These are phyloP conservation scores for Chrysopa pallens DNA, from an alignment of 1,140 invertebrate genomes.

Conservation along the genomic window DNA sequence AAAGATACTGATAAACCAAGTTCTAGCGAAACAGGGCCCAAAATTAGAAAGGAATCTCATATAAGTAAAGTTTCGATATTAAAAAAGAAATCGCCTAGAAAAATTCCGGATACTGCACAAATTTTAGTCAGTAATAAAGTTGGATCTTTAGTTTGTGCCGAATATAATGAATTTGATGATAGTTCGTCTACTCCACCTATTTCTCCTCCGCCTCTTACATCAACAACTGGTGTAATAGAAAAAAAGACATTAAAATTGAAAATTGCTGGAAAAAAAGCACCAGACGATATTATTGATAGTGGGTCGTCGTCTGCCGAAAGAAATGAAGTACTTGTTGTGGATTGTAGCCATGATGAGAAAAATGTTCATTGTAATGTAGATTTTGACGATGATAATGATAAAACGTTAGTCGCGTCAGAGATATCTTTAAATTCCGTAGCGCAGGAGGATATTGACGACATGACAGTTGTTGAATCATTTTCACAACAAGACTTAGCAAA, in stretches of 20 bases:
- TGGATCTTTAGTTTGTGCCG: conserved; percentile 35
- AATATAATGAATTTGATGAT: conserved; percentile 45
- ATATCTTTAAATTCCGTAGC: conserved; percentile 36
- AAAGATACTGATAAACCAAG: conserved; percentile 10
- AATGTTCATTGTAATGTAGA: conserved; percentile 23
- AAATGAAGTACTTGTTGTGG: conserved; percentile 17
- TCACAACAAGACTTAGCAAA: conserved; percentile 30
- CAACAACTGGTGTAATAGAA: conserved; percentile 10
- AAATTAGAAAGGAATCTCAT: conserved; percentile 26
- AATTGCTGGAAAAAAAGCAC: conserved; percentile 5
- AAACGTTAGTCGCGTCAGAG: conserved; percentile 34
- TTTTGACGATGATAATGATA: conserved; percentile 38
- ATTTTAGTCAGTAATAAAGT: conserved; percentile 30
- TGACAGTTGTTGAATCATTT: conserved; percentile 38
- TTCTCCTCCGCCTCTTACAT: conserved; percentile 26
- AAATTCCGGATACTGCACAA: conserved; percentile 28
- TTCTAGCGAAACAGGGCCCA: conserved; percentile 12
- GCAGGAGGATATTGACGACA: conserved; percentile 32
- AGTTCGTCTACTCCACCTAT: conserved; percentile 36
- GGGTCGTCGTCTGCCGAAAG: conserved; percentile 2
- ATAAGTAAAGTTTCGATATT: conserved; percentile 34
- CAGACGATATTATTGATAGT: neutral
- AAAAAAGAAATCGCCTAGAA: conserved; percentile 28
- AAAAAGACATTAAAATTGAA: conserved; percentile 12
- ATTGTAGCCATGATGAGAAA: conserved; percentile 21